Percentiles rank a stretch among this genome's conserved stretches.
These are phyloP conservation scores for Sebastes nivosus DNA, from an alignment of 2,797 vertebrate genomes.

Conservation along the genomic window DNA sequence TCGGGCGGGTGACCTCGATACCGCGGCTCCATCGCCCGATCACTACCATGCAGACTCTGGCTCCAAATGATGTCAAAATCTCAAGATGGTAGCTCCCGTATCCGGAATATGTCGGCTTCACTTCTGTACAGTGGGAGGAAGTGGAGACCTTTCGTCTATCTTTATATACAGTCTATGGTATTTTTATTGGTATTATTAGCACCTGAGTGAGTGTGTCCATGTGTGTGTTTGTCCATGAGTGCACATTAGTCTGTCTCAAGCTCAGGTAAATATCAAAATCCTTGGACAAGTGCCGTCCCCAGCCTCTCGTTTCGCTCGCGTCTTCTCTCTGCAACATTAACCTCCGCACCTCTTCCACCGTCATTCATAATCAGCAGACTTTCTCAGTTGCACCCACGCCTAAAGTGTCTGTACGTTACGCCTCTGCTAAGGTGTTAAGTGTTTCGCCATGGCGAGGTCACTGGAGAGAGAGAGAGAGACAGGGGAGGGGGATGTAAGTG, in stretches of 20 bases:
- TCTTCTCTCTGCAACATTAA: constrained; percentile 26
- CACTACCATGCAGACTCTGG: accelerated
- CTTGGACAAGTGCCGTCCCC: background rate
- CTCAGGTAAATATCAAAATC: constrained; percentile 21
- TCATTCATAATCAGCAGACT: constrained; percentile 35
- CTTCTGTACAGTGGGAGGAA: no score
- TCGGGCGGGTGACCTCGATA: no score
- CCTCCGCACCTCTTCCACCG: constrained; percentile 1
- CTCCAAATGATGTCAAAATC: no score
- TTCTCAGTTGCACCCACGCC: constrained; percentile 23
- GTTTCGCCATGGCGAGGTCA: constrained; percentile 65
- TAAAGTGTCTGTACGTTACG: constrained; percentile 47
- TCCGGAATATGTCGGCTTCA: no score
- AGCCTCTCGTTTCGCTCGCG: background rate
- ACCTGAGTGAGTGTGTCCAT: background rate
- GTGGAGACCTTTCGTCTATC: no score
- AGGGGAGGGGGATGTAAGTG: background rate
- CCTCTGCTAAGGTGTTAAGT: constrained; percentile 62
- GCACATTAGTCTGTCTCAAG: background rate
- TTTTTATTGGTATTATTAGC: background rate
- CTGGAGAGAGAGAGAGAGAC: background rate
- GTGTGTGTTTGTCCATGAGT: background rate
- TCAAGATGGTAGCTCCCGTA: no score
- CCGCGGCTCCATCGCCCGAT: no score
- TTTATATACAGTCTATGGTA: background rate